A percentile compares a stretch with the other conserved stretches of the same genome.
Conservation (phyloP, 2,888 invertebrate genomes). For the Rhimphoctona megacephalus region DNA sequence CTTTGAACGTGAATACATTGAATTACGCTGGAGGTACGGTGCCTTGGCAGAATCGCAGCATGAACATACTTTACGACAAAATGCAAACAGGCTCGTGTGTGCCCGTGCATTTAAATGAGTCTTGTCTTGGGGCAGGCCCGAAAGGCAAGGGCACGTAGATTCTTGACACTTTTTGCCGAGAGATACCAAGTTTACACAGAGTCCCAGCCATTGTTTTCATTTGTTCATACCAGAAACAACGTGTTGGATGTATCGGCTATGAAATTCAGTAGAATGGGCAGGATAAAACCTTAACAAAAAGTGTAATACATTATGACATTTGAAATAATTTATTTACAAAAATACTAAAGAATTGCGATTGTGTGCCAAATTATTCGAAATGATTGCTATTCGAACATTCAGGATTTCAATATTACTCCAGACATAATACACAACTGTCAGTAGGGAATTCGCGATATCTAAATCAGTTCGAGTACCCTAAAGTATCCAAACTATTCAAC, state of each 20-base stretch:
- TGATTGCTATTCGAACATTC: no score
- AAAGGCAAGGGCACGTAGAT: slow-evolving; percentile 64
- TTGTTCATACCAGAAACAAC: not conserved
- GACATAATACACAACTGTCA: no score
- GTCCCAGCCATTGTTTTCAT: slow-evolving; percentile 13
- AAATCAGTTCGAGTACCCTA: no score
- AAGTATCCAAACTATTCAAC: no score
- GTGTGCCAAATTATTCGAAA: no score
- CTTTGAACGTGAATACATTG: slow-evolving; percentile 47
- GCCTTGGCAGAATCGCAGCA: not conserved
- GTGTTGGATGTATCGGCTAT: not conserved
- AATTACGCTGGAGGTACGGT: slow-evolving; percentile 14
- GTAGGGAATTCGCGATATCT: no score
- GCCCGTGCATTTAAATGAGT: slow-evolving; percentile 80
- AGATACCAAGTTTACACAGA: slow-evolving; percentile 30
- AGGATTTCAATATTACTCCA: no score
- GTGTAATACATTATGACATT: not conserved
- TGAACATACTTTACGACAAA: slow-evolving; percentile 50
- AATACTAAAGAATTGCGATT: no score
- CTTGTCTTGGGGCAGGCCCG: slow-evolving; percentile 70
- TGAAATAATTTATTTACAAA: not conserved
- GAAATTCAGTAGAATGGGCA: not conserved
- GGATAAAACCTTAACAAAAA: not conserved
- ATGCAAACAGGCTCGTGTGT: slow-evolving; percentile 73
- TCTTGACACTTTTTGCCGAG: slow-evolving; percentile 44